Percentiles rank a stretch among this genome's conserved stretches.
These are phyloP conservation scores for Helleia helle DNA, from an alignment of 2,888 invertebrate genomes.

Conservation along the genomic window DNA sequence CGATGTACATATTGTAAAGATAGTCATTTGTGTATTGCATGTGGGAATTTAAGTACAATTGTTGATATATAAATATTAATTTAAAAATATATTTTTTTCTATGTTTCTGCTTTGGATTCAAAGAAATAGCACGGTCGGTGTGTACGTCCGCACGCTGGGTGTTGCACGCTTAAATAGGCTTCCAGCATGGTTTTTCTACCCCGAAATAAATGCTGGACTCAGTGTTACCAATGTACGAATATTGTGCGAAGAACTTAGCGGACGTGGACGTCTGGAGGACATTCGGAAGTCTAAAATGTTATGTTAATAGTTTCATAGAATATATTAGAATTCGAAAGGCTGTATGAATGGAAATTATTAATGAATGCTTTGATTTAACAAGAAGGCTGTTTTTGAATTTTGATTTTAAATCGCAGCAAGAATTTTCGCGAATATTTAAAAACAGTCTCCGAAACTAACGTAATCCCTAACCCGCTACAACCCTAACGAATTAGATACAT, in stretches of 20 bases:
- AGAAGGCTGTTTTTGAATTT: constrained; percentile 10
- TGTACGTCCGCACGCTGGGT: constrained; percentile 30
- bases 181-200: constrained; percentile 48
- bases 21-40: constrained; percentile 8
- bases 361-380: constrained; percentile 15
- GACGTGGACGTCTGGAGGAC: constrained; percentile 11
- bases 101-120: constrained; percentile 24
- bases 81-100: not conserved
- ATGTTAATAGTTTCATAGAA: constrained; percentile 7
- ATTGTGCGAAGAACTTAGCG: constrained; percentile 12
- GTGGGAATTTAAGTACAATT: not conserved
- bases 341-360: constrained; percentile 12
- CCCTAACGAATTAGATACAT: constrained; percentile 84
- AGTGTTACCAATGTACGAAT: constrained; percentile 21
- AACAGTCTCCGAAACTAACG: constrained; percentile 27
- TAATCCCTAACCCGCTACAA: constrained; percentile 54
- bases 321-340: constrained; percentile 13
- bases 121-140: constrained; percentile 30
- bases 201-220: constrained; percentile 47
- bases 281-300: constrained; percentile 9
- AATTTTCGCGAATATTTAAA: constrained; percentile 15
- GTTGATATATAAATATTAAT: not conserved
- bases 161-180: constrained; percentile 56
- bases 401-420: not conserved
- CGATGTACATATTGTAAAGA: constrained; percentile 9